Evolutionary conservation across 2,888 invertebrate genomes (phyloP), one percentile per base, ranked within the genome.

Genomic region (Pandemis heparana): DNA sequence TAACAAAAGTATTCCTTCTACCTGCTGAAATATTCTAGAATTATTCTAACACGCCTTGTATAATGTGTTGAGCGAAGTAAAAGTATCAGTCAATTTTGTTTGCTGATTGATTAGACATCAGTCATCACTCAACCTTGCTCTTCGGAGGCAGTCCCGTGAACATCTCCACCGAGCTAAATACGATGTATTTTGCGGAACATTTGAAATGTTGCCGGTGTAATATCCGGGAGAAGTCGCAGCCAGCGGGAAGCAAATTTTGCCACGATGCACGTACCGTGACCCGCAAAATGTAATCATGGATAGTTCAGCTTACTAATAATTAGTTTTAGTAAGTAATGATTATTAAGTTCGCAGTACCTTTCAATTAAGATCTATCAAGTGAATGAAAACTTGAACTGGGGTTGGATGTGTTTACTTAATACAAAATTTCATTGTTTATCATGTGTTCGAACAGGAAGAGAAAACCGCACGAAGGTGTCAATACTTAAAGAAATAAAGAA

Each of bases 201-300:
- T 77, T 76, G 79, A 76, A 76, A 79, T 79, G 79, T 74, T 77
- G 71, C 66, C 73, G 72, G 71, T 75, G 69, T 78, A 81, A 79
- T 80, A 80, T 80, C 81, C 80, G 80, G 71, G 64, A 32, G 71
- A 66, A 73, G 72, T 67, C 71, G 71, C 63, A 51, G 9, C 64
- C 46, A 65, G 68, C 51, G 68, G 64, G 39, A 68, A 60, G 59
- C 63, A 72, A 65, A 74, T 74, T 70, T 32, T 65, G 43, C 56
- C 64, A 38, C 60, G 64, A 48, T 70, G 60, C 39, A 32, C 51
- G n/a, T 16, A 53, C 39, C 12, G 12, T 38, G 38, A 32, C 18
- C 8, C 16, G 51, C 8, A 6, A 51, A 46, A 46, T 12, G 5
- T 51, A 51, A 51, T 51, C 18, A 51, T 4, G 51, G 18, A 51